Percentiles rank a stretch among this genome's conserved stretches.
These are phyloP conservation scores for Bradypus variegatus DNA, from an alignment of 2,797 vertebrate species.

Conservation along the genomic window DNA sequence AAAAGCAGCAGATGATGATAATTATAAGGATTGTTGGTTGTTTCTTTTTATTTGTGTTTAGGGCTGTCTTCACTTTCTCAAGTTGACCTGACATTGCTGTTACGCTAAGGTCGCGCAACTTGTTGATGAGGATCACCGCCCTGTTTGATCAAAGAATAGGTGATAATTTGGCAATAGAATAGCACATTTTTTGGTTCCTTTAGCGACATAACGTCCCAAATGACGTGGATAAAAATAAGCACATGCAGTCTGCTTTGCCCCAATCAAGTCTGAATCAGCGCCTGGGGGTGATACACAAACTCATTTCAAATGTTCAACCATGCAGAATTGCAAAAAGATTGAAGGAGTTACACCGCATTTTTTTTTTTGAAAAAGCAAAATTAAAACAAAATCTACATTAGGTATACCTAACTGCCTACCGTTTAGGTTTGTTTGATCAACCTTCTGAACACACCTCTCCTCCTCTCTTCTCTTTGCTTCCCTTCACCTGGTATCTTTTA, in stretches of 20 bases:
- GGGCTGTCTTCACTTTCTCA: conserved; percentile 71
- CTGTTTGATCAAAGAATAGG: conserved; percentile 76
- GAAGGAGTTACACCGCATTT: conserved; percentile 73
- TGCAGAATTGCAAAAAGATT: conserved; percentile 81
- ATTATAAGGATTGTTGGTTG: conserved; percentile 97
- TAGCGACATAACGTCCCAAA: conserved; percentile 85
- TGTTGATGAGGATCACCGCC: conserved; percentile 87
- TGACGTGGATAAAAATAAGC: conserved; percentile 92
- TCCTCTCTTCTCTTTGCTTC: neutral
- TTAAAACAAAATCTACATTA: conserved; percentile 65
- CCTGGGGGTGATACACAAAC: conserved; percentile 88
- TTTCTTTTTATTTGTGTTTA: conserved; percentile 77
- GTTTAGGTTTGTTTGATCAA: conserved; percentile 51
- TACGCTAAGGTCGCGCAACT: conserved; percentile 81
- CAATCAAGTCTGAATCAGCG: conserved; percentile 92
- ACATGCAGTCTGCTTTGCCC: conserved; percentile 90
- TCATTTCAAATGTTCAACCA: conserved; percentile 96
- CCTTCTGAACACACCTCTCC: neutral
- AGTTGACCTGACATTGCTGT: conserved; percentile 75
- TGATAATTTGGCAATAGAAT: conserved; percentile 75
- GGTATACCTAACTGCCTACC: conserved; percentile 61
- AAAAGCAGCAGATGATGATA: conserved; percentile 98
- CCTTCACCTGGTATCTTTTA: conserved; percentile 38
- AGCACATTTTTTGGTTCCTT: conserved; percentile 78
- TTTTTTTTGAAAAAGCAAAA: conserved; percentile 63